Conservation (phyloP, 2,797 vertebrate genomes). For the Vultur gryphus region DNA sequence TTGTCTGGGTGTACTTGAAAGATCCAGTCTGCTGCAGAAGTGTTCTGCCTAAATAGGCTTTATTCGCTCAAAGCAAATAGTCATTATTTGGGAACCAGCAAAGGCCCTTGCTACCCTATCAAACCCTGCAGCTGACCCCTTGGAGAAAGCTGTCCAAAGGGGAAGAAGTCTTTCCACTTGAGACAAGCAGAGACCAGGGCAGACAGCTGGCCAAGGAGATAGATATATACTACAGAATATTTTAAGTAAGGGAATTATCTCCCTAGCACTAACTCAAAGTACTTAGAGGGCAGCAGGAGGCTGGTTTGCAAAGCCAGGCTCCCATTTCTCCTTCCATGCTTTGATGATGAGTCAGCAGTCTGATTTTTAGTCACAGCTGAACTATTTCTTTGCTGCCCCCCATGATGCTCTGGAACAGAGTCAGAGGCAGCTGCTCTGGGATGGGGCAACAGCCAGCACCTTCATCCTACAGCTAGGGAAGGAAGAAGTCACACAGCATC, state of each 20-base stretch:
- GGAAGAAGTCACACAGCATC: not conserved
- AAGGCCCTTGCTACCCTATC: not conserved
- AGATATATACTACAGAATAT: not conserved
- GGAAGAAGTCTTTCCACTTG: not conserved
- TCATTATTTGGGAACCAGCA: not conserved
- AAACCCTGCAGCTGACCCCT: not conserved
- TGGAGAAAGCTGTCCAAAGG: not conserved
- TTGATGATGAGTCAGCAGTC: not conserved
- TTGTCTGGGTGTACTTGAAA: not conserved
- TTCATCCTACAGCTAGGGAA: not conserved
- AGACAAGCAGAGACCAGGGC: not conserved
- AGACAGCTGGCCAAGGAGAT: not conserved
- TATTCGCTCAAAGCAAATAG: not conserved
- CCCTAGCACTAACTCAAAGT: conserved; percentile 9
- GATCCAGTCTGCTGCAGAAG: not conserved
- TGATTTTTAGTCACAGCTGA: not conserved
- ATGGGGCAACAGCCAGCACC: not conserved
- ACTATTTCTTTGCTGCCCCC: not conserved
- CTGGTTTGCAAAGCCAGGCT: not conserved
- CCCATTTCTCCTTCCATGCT: not conserved
- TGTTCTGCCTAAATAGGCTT: not conserved
- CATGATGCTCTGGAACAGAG: not conserved
- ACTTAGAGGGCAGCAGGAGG: not conserved
- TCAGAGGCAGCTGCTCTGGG: not conserved
- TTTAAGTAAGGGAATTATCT: not conserved